Evolutionary conservation across 1,140 invertebrate species (phyloP).

Genomic region (Bathynomus jamesi): DNA sequence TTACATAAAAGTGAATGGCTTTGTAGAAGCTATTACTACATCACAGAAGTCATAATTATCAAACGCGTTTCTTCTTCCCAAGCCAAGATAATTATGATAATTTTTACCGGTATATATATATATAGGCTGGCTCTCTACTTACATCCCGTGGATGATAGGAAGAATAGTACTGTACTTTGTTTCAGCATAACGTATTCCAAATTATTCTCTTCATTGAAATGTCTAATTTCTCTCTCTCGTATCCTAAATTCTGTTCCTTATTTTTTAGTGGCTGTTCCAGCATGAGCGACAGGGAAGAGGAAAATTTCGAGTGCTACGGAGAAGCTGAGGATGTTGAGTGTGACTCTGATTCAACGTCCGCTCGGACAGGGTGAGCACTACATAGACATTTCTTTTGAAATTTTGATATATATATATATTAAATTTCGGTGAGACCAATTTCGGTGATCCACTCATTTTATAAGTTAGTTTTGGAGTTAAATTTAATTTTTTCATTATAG

Average conservation of each 20-base stretch:
- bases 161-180: neutral
- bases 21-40: too few species aligned
- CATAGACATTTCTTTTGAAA: neutral
- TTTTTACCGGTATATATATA: neutral
- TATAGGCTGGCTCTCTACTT: neutral
- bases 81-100: neutral
- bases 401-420: neutral
- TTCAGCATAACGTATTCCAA: too few species aligned
- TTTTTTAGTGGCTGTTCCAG: conserved; percentile 50
- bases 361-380: conserved; percentile 5
- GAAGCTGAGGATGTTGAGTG: conserved; percentile 51
- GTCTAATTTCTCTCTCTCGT: too few species aligned
- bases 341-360: conserved; percentile 44
- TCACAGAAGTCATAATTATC: too few species aligned
- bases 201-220: too few species aligned
- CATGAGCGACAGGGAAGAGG: conserved; percentile 52
- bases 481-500: too few species aligned
- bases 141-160: neutral
- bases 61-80: too few species aligned
- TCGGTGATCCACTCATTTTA: too few species aligned
- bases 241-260: too few species aligned
- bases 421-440: too few species aligned
- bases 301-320: conserved; percentile 58
- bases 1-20: too few species aligned
- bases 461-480: too few species aligned